A percentile compares a stretch with the other conserved stretches of the same genome.
Conservation (phyloP, 2,888 invertebrate genomes). For the Corbicula japonica region DNA sequence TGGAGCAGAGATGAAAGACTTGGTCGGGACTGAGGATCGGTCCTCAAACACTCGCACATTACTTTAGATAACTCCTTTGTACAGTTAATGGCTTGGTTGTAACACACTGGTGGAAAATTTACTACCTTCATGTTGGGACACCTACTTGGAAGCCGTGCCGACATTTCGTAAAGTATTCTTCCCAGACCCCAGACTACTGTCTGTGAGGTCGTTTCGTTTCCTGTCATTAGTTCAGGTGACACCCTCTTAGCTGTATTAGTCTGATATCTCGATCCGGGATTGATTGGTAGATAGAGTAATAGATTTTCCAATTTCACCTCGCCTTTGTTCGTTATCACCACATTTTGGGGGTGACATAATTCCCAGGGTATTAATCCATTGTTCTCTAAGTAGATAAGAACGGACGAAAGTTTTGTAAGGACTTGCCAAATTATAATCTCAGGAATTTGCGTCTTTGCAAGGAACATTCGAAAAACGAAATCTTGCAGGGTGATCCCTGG, state of each 20-base stretch:
- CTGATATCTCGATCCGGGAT: conserved; percentile 68
- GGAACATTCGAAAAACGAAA: conserved; percentile 74
- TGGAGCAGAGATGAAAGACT: conserved; percentile 46
- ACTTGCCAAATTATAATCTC: conserved; percentile 79
- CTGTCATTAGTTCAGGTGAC: conserved; percentile 72
- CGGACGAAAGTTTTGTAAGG: conserved; percentile 76
- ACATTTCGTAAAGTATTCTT: conserved; percentile 73
- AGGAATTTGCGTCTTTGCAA: conserved; percentile 72
- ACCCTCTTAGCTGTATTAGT: conserved; percentile 67
- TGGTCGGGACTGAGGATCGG: conserved; percentile 57
- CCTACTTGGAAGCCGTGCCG: conserved; percentile 59
- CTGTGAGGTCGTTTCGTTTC: conserved; percentile 53
- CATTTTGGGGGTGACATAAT: conserved; percentile 77
- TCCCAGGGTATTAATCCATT: conserved; percentile 72
- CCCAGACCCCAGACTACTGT: conserved; percentile 78
- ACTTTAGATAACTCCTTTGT: conserved; percentile 59
- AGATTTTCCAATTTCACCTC: conserved; percentile 78
- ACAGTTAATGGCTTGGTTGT: conserved; percentile 51
- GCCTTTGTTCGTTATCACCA: conserved; percentile 73
- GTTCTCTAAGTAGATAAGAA: conserved; percentile 75
- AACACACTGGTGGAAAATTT: conserved; percentile 53
- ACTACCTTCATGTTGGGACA: conserved; percentile 20
- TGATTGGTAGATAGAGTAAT: conserved; percentile 76
- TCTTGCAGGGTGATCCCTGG: conserved; percentile 80
- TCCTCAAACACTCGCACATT: conserved; percentile 61